Conservation (phyloP, 1,140 invertebrate genomes). For the Lasaia peninsularis region DNA sequence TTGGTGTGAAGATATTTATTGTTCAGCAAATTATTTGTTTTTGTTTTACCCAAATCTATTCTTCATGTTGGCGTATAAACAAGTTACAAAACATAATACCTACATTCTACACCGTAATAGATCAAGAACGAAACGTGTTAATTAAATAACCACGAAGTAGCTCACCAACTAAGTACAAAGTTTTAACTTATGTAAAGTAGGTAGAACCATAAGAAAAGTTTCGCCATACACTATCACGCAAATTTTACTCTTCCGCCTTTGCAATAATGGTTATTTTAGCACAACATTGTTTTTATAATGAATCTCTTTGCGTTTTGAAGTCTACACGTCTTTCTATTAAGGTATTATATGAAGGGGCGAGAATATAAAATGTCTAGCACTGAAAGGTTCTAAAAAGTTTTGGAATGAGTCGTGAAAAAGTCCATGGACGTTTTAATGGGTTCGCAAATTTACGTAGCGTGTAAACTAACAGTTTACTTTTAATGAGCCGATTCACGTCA, state of each 20-base stretch:
- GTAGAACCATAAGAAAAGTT: constrained; percentile 13
- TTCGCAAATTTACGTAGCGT: constrained; percentile 1
- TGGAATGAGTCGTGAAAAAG: constrained; percentile 7
- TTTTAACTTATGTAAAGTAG: constrained; percentile 23
- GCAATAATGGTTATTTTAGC: constrained; percentile 2
- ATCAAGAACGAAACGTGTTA: constrained; percentile 19
- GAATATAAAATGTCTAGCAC: constrained; percentile 9
- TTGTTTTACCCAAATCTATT: too few species aligned
- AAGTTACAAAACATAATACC: not conserved
- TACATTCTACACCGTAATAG: not conserved
- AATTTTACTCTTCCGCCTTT: not conserved
- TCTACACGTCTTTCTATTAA: not conserved
- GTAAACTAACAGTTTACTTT: not conserved
- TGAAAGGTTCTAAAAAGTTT: constrained; percentile 8
- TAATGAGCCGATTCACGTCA: not conserved
- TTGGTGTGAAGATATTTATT: too few species aligned
- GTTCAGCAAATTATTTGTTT: too few species aligned
- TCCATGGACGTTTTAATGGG: constrained; percentile 7
- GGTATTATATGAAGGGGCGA: not conserved
- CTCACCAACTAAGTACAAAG: constrained; percentile 15
- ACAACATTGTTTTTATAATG: not conserved
- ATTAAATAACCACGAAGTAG: constrained; percentile 24
- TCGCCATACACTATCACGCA: not conserved
- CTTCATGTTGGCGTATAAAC: too few species aligned
- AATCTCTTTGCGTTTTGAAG: not conserved